Evolutionary conservation across 2,113 vertebrate genomes (phyloP).

Genomic region (Aphelocoma coerulescens): DNA sequence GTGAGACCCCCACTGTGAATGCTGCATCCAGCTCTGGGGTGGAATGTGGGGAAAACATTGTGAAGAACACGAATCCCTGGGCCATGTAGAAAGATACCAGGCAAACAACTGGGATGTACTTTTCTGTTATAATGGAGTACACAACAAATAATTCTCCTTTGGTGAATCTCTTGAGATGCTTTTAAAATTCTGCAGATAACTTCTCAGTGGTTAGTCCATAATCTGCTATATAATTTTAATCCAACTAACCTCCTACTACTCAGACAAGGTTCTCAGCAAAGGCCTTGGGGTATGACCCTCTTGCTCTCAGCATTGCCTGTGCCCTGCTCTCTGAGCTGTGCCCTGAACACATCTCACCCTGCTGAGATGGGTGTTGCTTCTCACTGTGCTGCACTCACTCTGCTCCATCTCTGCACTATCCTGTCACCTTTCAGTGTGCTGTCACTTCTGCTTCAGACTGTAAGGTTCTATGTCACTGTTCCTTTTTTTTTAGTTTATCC

Average conservation of each 20-base stretch:
- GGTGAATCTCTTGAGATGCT: background rate
- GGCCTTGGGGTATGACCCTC: background rate
- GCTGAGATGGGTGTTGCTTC: background rate
- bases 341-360: background rate
- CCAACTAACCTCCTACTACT: background rate
- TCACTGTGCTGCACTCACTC: background rate
- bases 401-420: background rate
- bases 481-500: background rate
- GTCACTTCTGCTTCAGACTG: background rate
- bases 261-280: background rate
- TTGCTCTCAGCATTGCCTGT: background rate
- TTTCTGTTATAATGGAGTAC: fast-evolving
- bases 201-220: background rate
- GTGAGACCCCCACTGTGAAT: background rate
- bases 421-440: background rate
- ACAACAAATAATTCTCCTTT: background rate
- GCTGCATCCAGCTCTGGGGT: background rate
- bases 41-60: background rate
- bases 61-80: background rate
- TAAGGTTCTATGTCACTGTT: background rate
- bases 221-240: background rate
- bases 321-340: background rate
- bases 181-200: background rate
- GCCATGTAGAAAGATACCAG: background rate
- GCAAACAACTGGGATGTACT: background rate